Conservation (phyloP, 1,140 invertebrate species). For the Drosophila pseudoobscura region DNA sequence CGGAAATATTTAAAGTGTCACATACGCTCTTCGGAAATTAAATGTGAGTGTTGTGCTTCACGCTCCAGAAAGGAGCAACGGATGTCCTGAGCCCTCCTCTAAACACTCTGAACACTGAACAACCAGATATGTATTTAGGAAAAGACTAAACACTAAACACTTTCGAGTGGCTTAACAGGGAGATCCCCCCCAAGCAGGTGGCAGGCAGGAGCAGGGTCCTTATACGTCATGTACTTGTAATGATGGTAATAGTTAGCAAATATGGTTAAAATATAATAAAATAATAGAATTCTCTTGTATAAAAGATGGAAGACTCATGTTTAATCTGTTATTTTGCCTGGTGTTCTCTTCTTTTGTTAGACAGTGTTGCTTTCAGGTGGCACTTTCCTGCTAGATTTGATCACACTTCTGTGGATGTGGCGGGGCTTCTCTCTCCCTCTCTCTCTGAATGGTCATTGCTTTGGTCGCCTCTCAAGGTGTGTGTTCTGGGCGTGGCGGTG, state of each 20-base stretch:
- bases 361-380: too few relatives aligned
- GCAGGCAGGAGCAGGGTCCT: too few relatives aligned
- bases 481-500: neutral
- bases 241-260: too few relatives aligned
- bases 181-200: too few relatives aligned
- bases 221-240: too few relatives aligned
- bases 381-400: slow-evolving; percentile 26
- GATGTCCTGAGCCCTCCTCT: slow-evolving; percentile 24
- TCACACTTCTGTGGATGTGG: neutral
- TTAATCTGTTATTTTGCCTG: too few relatives aligned
- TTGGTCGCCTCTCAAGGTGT: slow-evolving; percentile 28
- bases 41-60: slow-evolving; percentile 68
- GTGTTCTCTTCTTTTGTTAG: too few relatives aligned
- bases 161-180: slow-evolving; percentile 3
- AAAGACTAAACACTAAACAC: slow-evolving; percentile 4
- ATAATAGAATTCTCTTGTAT: too few relatives aligned
- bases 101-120: slow-evolving; percentile 26
- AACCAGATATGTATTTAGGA: slow-evolving; percentile 27
- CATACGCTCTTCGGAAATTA: slow-evolving; percentile 76
- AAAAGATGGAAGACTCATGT: too few relatives aligned
- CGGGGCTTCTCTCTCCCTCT: too few relatives aligned
- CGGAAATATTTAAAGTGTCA: slow-evolving; percentile 81
- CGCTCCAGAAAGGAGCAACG: slow-evolving; percentile 48
- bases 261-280: too few relatives aligned
- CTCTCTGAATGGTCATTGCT: slow-evolving; percentile 48